Evolutionary conservation across 2,888 invertebrate species (phyloP).

Genomic region (Drosophila setosimentum): DNA sequence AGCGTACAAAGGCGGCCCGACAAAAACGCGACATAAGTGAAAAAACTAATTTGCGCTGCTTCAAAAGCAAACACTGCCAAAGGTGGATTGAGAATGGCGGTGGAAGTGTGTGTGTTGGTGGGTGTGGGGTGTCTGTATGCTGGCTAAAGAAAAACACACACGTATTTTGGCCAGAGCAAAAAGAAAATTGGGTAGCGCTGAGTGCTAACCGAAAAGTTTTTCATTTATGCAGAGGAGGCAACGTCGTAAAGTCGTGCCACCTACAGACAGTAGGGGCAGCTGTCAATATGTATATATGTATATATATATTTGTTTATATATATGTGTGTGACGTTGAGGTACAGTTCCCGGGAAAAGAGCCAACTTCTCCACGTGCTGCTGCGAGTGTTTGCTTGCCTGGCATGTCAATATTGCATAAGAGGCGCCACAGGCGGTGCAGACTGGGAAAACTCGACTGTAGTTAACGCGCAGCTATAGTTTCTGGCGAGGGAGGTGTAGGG

Average conservation of each 20-base stretch:
- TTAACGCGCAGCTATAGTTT: conserved; percentile 73
- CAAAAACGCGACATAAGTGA: conserved; percentile 78
- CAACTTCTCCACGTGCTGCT: conserved; percentile 5
- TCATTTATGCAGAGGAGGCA: conserved; percentile 60
- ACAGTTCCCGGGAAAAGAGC: conserved; percentile 16
- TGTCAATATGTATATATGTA: not conserved
- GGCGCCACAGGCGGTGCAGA: conserved; percentile 72
- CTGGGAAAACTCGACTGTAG: conserved; percentile 59
- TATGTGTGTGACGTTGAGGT: not conserved
- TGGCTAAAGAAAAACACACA: conserved; percentile 79
- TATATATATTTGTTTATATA: not conserved
- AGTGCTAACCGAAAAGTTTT: conserved; percentile 78
- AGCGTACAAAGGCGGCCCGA: conserved; percentile 75
- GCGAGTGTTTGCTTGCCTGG: conserved; percentile 56
- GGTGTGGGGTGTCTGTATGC: conserved; percentile 27
- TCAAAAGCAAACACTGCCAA: conserved; percentile 76
- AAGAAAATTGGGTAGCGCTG: conserved; percentile 78
- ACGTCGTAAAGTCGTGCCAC: conserved; percentile 45
- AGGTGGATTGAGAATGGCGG: conserved; percentile 5
- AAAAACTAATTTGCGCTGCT: conserved; percentile 82
- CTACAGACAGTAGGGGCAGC: conserved; percentile 35
- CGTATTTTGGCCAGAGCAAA: conserved; percentile 76
- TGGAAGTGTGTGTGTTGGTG: not conserved
- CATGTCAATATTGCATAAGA: conserved; percentile 79
- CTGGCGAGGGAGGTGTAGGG: conserved; percentile 14